Base-by-base conservation (phyloP, 2,797 vertebrate species). In the Scolopax bukidnonensis region DNA sequence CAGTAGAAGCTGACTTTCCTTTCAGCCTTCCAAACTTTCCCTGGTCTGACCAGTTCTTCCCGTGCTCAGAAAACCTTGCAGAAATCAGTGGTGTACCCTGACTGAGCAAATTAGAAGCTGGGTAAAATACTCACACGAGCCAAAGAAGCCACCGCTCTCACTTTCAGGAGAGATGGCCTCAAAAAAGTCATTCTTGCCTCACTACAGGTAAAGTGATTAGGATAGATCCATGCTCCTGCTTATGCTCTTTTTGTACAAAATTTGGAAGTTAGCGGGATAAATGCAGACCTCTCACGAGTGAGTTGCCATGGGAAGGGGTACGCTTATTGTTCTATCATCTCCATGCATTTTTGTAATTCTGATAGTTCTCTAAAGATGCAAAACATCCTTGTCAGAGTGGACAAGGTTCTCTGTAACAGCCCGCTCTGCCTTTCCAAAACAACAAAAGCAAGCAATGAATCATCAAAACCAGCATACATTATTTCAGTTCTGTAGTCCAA, bases 381-480 rank as follows among this genome's bases (percentile, higher is more conserved):
- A 70, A 86, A 33, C 70, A 90, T 56, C 38, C 77, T 60, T 60
- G 86, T 85, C 83, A 61, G 63, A 54, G 36, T 1, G 6, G 64
- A 65, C 78, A 86, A 63, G 51, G 48, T 53, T 87, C 41, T 84
- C 73, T 89, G 70, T 33, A 92, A 56, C 94, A 89, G 75, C 40
- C 92, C 28, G 9, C 38, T 85, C 89, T 86, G 85, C 43, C 70
- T 80, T 79, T 32, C 84, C 9, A 33, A 82, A 74, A 63, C 25
- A 89, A 71, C 27, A 86, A 47, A 92, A 91, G 40, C 71, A 95
- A 86, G 71, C 87, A 93, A 70, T 19, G 65, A 97, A 84, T 94
- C 64, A 92, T 61, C 71, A 84, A 69, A 91, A 96, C 8, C 80
- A 95, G 70, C 18, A 91, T 63, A 73, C 25, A 7, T 65, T 23